Evolutionary conservation across 2,888 invertebrate species (phyloP), one percentile per base, ranked within the genome.

Genomic region (Napeogenes sylphis): DNA sequence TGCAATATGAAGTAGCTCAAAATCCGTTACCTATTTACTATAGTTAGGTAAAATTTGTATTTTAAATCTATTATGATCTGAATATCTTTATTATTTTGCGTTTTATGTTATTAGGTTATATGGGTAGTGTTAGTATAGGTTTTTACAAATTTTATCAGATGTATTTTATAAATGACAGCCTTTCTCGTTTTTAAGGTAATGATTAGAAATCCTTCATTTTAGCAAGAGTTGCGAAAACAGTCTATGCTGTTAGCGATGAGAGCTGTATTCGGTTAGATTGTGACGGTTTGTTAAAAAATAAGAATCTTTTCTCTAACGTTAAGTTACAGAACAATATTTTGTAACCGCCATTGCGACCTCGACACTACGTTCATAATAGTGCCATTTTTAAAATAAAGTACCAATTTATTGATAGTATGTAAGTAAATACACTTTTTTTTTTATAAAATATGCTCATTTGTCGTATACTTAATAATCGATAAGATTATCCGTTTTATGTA

Each of bases 1-100:
- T 85, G 85, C 83, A 84, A 85, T 84, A 82, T 62, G 59, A 58
- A 59, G 62, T 79, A 83, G 85, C 85, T 86, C 86, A 86, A 86
- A 76, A 71, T 68, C 75, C 71, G 83, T 84, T 83, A 83, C 81
- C 82, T 83, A 78, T 76, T 71, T 75, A 77, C 72, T 69, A 71
- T 84, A 85, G 81, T 78, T 84, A 82, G 80, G 63, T 54, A 54
- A 73, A 68, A 62, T 67, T 73, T 69, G 70, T 76, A 73, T 73
- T 76, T 69, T 68, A 67, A 56, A 56, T 68, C 62, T 75, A 66
- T 70, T 70, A 70, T 77, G 83, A 83, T 84, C 82, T 84, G 82
- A 80, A 68, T 62, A 68, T 54, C 64, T 30, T 64, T 65, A 56
- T 62, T 71, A 68, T 73, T 72, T 64, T 69, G 70, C 70, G 59